These are phyloP conservation scores for Indicator indicator DNA, from an alignment of 2,113 vertebrate species.

Conservation along the genomic window DNA sequence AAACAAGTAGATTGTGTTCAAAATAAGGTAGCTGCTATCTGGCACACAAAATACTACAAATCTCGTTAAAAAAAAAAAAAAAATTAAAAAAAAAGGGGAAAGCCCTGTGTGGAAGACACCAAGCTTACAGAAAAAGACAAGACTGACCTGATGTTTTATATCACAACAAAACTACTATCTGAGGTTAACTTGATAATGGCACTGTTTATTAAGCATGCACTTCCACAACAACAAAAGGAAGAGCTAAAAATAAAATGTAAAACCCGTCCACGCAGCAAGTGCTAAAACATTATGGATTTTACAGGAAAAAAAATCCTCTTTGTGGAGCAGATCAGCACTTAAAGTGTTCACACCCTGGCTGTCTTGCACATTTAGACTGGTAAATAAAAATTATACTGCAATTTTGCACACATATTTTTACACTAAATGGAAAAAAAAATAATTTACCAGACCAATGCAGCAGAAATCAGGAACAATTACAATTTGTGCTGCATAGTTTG, in stretches of 20 bases:
- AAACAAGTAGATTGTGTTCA: not conserved
- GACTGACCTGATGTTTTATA: not conserved
- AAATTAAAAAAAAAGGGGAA: not conserved
- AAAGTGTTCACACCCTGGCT: not conserved
- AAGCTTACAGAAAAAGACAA: not conserved
- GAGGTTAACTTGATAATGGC: not conserved
- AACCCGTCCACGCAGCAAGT: not conserved
- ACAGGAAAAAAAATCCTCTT: not conserved
- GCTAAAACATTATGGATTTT: not conserved
- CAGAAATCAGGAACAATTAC: constrained; percentile 29
- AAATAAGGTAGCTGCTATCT: not conserved
- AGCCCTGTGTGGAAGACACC: rapidly evolving
- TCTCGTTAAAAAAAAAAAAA: not conserved
- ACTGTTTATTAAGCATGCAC: not conserved
- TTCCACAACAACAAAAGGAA: not conserved
- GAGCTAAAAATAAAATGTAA: constrained; percentile 19
- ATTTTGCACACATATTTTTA: not conserved
- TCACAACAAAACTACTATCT: not conserved
- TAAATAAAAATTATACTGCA: constrained; percentile 33
- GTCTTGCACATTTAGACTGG: not conserved
- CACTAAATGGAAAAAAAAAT: not conserved
- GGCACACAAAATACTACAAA: not conserved
- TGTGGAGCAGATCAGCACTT: constrained; percentile 11
- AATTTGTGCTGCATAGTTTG: constrained; percentile 68
- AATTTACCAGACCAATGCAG: not conserved